phyloP scores from a whole-genome alignment of 2,113 vertebrate species.

The Canis aureus region DNA sequence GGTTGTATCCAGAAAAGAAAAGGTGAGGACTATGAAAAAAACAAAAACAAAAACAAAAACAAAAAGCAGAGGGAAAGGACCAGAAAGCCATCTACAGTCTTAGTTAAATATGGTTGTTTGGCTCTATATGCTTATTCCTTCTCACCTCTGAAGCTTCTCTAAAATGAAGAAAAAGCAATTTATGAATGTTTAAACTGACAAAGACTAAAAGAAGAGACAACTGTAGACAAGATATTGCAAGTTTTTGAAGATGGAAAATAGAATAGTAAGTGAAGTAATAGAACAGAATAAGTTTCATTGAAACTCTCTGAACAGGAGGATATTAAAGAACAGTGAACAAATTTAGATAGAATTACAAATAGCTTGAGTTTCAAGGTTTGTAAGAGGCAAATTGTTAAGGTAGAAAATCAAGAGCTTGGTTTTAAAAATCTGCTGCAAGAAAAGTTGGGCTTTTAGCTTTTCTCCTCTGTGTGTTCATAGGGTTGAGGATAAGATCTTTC shows the following conservation, averaged over 20 bases:
- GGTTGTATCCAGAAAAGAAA: background rate
- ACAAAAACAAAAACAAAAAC: background rate
- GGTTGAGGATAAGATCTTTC: rapidly evolving
- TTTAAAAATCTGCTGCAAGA: background rate
- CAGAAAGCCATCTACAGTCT: background rate
- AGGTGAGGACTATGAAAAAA: background rate
- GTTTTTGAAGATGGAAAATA: background rate
- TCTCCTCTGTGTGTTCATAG: background rate
- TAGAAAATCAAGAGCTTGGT: background rate
- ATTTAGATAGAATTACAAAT: background rate
- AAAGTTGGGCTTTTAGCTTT: background rate
- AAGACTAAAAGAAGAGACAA: background rate
- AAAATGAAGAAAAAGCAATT: background rate
- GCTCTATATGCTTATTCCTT: background rate
- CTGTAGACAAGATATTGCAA: background rate
- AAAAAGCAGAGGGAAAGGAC: background rate
- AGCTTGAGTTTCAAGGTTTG: background rate
- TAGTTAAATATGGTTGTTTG: background rate
- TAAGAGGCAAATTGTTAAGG: background rate
- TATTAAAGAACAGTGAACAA: background rate
- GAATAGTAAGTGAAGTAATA: background rate
- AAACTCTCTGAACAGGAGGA: background rate
- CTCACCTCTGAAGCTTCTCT: background rate
- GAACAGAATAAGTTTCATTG: background rate
- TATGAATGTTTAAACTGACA: background rate